A percentile compares a stretch with the other conserved stretches of the same genome.
phyloP scores from a whole-genome alignment of 2,888 invertebrate genomes.

The Drosophila nr. fundita region DNA sequence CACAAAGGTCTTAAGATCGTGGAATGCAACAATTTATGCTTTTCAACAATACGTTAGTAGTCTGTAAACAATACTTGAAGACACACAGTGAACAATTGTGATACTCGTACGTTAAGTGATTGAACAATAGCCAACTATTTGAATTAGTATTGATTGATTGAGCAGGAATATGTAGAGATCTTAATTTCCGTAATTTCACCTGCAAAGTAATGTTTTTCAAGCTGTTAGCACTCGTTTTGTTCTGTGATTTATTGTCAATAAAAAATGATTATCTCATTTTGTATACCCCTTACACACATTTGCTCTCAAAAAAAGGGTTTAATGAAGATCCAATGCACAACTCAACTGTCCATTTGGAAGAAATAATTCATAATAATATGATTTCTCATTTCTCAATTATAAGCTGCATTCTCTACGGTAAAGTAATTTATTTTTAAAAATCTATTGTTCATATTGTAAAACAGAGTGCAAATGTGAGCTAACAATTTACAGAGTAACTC shows the following conservation, averaged over 20 bases:
- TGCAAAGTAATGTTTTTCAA: not conserved
- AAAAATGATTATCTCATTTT: conserved; percentile 11
- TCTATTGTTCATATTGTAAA: not conserved
- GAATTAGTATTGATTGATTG: not conserved
- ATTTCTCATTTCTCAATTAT: not conserved
- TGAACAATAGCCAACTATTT: not conserved
- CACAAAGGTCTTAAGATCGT: conserved; percentile 10
- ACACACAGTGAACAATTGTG: not conserved
- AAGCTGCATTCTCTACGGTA: not conserved
- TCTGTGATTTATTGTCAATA: not conserved
- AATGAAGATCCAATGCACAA: not conserved
- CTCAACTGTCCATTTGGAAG: not conserved
- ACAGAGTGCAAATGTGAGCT: not conserved
- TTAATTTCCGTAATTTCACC: not conserved
- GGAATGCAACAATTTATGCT: not conserved
- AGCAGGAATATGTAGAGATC: not conserved
- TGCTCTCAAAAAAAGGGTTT: not conserved
- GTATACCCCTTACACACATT: not conserved
- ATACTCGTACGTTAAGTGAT: not conserved
- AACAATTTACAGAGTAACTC: not conserved
- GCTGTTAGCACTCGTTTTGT: not conserved
- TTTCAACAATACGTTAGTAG: not conserved
- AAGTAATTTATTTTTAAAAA: not conserved
- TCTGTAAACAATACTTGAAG: not conserved
- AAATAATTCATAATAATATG: not conserved